phyloP scores from a whole-genome alignment of 2,797 vertebrate genomes.

The Galago senegalensis region DNA sequence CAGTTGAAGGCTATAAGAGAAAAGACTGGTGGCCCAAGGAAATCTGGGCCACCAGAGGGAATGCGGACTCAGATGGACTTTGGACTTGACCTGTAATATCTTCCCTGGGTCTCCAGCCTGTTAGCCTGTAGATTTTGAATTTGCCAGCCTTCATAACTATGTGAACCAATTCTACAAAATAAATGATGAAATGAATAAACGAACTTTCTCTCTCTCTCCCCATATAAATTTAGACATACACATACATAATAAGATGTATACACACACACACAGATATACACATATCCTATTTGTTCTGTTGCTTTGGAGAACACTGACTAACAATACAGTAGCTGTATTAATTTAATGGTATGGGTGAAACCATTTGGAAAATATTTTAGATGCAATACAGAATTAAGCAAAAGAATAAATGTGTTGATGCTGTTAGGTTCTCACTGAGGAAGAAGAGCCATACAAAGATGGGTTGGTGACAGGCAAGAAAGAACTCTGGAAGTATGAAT shows the following conservation, averaged over 20 bases:
- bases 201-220: neutral
- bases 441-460: neutral
- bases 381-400: neutral
- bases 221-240: neutral
- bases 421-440: neutral
- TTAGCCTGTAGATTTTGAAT: neutral
- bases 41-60: neutral
- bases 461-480: neutral
- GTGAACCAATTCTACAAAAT: neutral
- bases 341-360: neutral
- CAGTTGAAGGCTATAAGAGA: neutral
- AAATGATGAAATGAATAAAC: neutral
- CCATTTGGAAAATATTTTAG: constrained; percentile 18
- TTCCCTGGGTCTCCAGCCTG: neutral
- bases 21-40: neutral
- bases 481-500: neutral
- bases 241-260: too few species aligned
- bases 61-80: neutral
- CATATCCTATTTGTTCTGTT: neutral
- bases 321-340: neutral
- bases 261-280: neutral
- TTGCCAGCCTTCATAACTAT: neutral
- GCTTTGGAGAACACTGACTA: neutral
- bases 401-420: neutral
- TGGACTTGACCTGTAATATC: neutral